Percentiles rank a stretch among this genome's conserved stretches.
Evolutionary conservation across 2,113 vertebrate genomes (phyloP).

Genomic region (Oophaga pumilio): DNA sequence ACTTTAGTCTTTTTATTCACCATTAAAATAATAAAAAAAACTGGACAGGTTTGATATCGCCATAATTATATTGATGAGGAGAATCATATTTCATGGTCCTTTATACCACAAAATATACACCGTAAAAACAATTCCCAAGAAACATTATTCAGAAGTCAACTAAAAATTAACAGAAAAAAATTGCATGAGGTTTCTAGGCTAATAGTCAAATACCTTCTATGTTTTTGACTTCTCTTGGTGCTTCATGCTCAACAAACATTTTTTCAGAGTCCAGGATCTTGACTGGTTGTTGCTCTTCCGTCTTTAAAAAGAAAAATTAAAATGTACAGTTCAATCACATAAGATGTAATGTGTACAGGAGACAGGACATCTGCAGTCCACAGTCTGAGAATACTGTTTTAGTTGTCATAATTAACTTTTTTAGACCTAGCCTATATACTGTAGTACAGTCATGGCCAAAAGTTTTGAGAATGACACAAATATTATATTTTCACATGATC

Average conservation of each 20-base stretch:
- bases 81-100: too few species aligned
- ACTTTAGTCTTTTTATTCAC: too few species aligned
- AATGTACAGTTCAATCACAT: not conserved
- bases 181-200: not conserved
- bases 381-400: not conserved
- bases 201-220: slow-evolving; percentile 23
- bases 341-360: not conserved
- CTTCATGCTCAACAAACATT: not conserved
- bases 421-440: not conserved
- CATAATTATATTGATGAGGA: too few species aligned
- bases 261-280: not conserved
- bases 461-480: too few species aligned
- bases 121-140: not conserved
- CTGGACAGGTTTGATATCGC: too few species aligned
- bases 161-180: not conserved
- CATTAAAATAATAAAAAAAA: too few species aligned
- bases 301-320: not conserved
- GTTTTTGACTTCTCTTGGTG: not conserved
- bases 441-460: too few species aligned
- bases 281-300: not conserved
- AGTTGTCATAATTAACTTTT: not conserved
- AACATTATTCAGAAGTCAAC: not conserved
- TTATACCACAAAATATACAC: too few species aligned
- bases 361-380: not conserved
- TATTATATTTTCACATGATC: too few species aligned